Base-by-base conservation (phyloP, 2,797 vertebrate genomes). In the Enteromius anoplus region DNA sequence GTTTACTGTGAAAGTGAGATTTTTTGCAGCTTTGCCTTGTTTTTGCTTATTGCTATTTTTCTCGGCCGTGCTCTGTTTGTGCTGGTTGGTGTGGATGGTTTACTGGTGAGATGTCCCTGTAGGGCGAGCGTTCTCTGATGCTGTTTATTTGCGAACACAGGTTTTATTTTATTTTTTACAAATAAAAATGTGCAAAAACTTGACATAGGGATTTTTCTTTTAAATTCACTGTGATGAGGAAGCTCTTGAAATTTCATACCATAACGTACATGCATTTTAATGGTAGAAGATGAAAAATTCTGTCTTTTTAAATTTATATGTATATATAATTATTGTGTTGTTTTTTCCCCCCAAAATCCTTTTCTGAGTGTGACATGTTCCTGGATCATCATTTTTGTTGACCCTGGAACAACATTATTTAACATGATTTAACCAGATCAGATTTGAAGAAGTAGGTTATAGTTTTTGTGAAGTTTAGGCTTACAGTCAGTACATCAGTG, bases 1-100 rank as follows among this genome's bases (percentile, higher is more conserved):
- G 86, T 89, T 89, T 89, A 81, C 84, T 77, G 84, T 66, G 84
- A 86, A 82, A 84, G 83, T 78, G 77, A 80, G 85, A 87, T 77
- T 81, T 84, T 85, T 84, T 75, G n/a, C 76, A 70, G 69, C 71
- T 82, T 84, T 76, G 73, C 72, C 70, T 80, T 65, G 70, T 71
- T 65, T 80, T 68, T 51, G 73, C 76, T 83, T 53, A 73, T 62
- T 83, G 65, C 15, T 40, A 23, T 78, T 55, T 82, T 88, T 84
- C 42, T 64, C 42, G 79, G 26, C 23, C 79, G 14, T 80, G 78
- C 71, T 77, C 55, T 81, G 83, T 85, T 87, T 85, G 69, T 21
- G 47, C 75, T 75, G 47, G 62, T 47, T 70, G 40, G 34, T 81
- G 71, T 78, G 73, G 64, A 69, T 29, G 42, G 71, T 40, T 79